Percentiles rank a stretch among this genome's conserved stretches.
phyloP scores from a whole-genome alignment of 2,888 invertebrate genomes.

The Sesia bembeciformis region DNA sequence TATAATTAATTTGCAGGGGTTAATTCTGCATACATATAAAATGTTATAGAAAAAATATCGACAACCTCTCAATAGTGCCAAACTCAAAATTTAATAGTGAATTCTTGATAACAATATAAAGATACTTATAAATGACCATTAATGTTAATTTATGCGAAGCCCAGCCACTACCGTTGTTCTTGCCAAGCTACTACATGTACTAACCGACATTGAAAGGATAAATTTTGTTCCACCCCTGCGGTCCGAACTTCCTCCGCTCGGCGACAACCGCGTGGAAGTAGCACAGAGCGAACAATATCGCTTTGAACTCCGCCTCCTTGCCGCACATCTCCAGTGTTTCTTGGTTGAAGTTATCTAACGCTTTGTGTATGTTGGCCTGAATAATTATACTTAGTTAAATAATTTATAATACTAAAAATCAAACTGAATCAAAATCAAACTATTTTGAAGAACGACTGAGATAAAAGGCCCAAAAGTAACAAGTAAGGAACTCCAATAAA shows the following conservation, averaged over 20 bases:
- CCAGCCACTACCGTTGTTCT: too few relatives aligned
- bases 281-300: slow-evolving; percentile 92
- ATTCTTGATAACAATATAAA: too few relatives aligned
- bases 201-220: slow-evolving; percentile 95
- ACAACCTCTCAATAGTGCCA: too few relatives aligned
- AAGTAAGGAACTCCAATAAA: not conserved
- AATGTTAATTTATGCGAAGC: too few relatives aligned
- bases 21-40: too few relatives aligned
- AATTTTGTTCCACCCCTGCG: slow-evolving; percentile 95
- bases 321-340: slow-evolving; percentile 96
- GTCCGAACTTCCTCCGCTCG: slow-evolving; percentile 94
- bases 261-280: slow-evolving; percentile 98
- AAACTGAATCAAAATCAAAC: not conserved
- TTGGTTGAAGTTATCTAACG: slow-evolving; percentile 94
- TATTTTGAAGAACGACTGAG: not conserved
- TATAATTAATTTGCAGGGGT: too few relatives aligned
- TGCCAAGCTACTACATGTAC: slow-evolving; percentile 12
- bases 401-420: too few relatives aligned
- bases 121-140: too few relatives aligned
- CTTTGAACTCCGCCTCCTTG: slow-evolving; percentile 97
- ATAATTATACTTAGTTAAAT: too few relatives aligned
- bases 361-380: slow-evolving; percentile 94
- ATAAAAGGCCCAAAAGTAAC: not conserved
- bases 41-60: too few relatives aligned
- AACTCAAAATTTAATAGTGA: too few relatives aligned